Percentiles rank a stretch among this genome's conserved stretches.
Evolutionary conservation across 2,113 vertebrate genomes (phyloP).

Genomic region (Eira barbara): DNA sequence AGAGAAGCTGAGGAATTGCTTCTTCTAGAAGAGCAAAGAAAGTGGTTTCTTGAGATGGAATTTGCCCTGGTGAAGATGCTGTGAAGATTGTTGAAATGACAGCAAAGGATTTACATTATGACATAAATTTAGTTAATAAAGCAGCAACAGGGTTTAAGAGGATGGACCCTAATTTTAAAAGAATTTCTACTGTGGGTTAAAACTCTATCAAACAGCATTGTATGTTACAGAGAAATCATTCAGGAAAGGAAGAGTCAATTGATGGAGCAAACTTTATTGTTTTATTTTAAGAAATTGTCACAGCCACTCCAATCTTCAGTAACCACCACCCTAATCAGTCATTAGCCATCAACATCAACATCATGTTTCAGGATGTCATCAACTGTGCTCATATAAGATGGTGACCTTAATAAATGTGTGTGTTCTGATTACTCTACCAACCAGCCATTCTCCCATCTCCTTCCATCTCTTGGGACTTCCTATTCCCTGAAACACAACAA

Average conservation of each 20-base stretch:
- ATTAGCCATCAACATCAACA: too few relatives aligned
- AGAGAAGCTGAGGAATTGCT: not conserved
- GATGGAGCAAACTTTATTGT: not conserved
- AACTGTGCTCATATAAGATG: not conserved
- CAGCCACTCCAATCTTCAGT: not conserved
- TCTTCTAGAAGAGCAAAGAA: not conserved
- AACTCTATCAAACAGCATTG: not conserved
- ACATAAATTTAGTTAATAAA: not conserved
- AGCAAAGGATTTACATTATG: not conserved
- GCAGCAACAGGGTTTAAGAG: not conserved
- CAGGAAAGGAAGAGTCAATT: not conserved
- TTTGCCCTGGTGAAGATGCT: not conserved
- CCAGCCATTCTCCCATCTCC: not conserved
- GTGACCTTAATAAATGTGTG: not conserved
- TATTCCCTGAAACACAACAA: not conserved
- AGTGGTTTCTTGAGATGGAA: not conserved
- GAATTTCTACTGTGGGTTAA: not conserved
- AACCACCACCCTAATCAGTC: not conserved
- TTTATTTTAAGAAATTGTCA: not conserved
- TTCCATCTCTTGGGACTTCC: not conserved
- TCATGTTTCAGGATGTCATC: not conserved
- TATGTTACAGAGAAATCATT: not conserved
- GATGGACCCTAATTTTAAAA: not conserved
- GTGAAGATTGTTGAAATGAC: not conserved
- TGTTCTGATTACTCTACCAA: not conserved